Base-by-base conservation (phyloP, 2,888 invertebrate genomes). In the Tenthredo scrophulariae region DNA sequence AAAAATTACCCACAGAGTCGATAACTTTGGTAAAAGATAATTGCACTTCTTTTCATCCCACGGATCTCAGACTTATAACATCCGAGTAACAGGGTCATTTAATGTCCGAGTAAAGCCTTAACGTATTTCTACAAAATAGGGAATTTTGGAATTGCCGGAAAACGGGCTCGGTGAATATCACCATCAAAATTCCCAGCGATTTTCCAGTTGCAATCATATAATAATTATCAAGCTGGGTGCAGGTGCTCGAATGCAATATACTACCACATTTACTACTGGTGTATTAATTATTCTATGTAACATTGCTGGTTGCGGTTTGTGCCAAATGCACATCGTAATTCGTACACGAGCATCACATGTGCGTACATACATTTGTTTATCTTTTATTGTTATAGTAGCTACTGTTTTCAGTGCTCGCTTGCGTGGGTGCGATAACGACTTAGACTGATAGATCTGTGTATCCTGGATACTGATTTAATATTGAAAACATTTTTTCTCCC, bases 281-380 rank as follows among this genome's bases (percentile, higher is more conserved):
- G 40, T 40, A 80, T 80, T 80, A 80, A 80, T 80, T 80, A 80
- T 62, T 80, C 15, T 62, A 62, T 62, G 80, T 80, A 62, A 58
- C 80, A 37, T 62, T 80, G n/a, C 62, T 9, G 13, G 62, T 62
- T 58, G 58, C 22, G 80, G 80, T 40, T 62, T 62, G 22, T 40
- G 22, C 40, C 40, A 62, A 80, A 50, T 80, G 58, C 37, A 62
- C 54, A 77, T 54, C 54, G 50, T 29, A 50, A 54, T 77, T 18
- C 54, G 43, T 54, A 50, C 62, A 29, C 9, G 18, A 37, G 40
- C 37, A 43, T 80, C 62, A 37, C 79, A 33, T 10, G 54, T 33
- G 58, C 9, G 33, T 79, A 29, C 13, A 75, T 43, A 46, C 77
- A 77, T 77, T 46, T 74, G 43, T 77, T 77, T 26, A 77, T 33